Conservation (phyloP, 2,797 vertebrate genomes). For the Glyptemys insculpta region DNA sequence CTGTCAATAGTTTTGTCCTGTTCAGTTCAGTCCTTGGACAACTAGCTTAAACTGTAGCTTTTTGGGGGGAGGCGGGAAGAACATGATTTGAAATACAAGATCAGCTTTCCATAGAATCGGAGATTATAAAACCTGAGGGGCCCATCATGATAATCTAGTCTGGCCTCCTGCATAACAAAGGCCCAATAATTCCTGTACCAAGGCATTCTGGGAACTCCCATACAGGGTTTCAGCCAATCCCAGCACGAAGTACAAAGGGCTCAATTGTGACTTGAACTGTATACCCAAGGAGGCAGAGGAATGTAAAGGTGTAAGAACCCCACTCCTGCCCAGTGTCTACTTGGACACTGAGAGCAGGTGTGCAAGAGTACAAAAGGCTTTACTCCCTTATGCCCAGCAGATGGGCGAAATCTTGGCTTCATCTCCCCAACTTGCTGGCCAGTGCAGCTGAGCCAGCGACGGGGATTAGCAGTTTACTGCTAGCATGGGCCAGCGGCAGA, state of each 20-base stretch:
- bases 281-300: constrained; percentile 1
- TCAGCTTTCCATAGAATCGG: constrained; percentile 32
- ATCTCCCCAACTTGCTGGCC: not conserved
- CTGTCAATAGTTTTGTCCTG: not conserved
- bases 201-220: constrained; percentile 57
- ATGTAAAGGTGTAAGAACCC: not conserved
- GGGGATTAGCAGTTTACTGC: not conserved
- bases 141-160: constrained; percentile 33
- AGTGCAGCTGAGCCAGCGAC: not conserved
- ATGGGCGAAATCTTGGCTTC: not conserved
- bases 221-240: not conserved
- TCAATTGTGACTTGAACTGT: constrained; percentile 10
- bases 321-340: not conserved
- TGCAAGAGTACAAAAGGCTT: rapidly evolving
- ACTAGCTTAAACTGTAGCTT: not conserved
- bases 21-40: not conserved
- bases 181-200: constrained; percentile 68
- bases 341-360: not conserved
- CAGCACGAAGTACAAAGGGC: not conserved
- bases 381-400: not conserved
- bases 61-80: not conserved
- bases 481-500: not conserved
- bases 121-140: constrained; percentile 38
- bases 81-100: constrained; percentile 11
- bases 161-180: constrained; percentile 34